Base-by-base conservation (phyloP, 2,113 vertebrate species). In the Stigmatopora nigra region DNA sequence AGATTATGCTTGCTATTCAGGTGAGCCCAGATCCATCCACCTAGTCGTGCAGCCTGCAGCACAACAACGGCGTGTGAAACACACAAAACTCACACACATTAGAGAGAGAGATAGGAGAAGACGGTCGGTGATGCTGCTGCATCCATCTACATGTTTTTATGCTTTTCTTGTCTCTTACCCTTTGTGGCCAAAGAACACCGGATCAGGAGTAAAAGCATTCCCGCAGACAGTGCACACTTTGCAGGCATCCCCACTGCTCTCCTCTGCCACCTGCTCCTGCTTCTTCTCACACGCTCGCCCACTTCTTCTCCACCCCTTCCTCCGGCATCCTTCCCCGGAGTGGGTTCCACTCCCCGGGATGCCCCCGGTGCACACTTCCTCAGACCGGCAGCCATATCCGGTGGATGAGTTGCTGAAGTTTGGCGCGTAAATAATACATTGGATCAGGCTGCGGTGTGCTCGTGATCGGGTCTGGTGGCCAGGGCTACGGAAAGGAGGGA, bases 311-410 rank as follows among this genome's bases (percentile, higher is more conserved):
- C 36, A 19, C 57, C 36, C 72, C 71, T 82, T 67, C 72, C 19
- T 11, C 79, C 61, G 64, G 75, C 72, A 31, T 65, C 68, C 16
- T 25, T 51, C n/a, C 52, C 70, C 36, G 61, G 58, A 22, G 46
- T 71, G 63, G 73, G 38, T 7, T 77, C 82, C 71, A 53, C 77
- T 78, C 68, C 48, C 31, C 48, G 25, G 46, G 63, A 16, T 52
- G 19, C n/a, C 68, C 46, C 64, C 53, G 74, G 64, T 66, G 64
- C 73, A 73, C 81, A 61, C 66, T 59, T 84, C 79, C 84, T 90
- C 85, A 89, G 19, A 84, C 85, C 77, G 77, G 85, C 82, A 89
- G 88, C 83, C 90, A 91, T 91, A 80, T 88, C 86, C 89, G 82
- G 76, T 69, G 84, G 78, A 88, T 68, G 79, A 83, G 84, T 84